A percentile compares a stretch with the other conserved stretches of the same genome.
Evolutionary conservation across 2,113 vertebrate species (phyloP).

Genomic region (Poecilia latipinna): DNA sequence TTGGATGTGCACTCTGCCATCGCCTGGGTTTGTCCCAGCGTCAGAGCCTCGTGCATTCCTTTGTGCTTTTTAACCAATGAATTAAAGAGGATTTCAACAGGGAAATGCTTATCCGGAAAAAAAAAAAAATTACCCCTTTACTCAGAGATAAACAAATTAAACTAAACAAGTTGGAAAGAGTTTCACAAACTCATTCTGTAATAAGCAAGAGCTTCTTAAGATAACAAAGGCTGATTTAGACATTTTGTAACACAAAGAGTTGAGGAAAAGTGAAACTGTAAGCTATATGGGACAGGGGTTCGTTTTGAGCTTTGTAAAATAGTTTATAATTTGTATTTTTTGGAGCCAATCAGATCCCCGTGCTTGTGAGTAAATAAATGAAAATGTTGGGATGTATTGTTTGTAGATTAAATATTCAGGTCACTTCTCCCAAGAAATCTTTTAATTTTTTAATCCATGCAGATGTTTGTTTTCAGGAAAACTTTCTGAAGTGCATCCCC

Average conservation of each 20-base stretch:
- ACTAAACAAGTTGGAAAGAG: constrained; percentile 80
- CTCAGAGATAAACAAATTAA: constrained; percentile 79
- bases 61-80: constrained; percentile 82
- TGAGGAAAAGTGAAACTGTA: constrained; percentile 74
- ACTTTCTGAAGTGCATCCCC: constrained; percentile 80
- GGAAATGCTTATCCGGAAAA: constrained; percentile 71
- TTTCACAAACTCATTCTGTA: constrained; percentile 76
- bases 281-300: constrained; percentile 73
- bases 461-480: constrained; percentile 82
- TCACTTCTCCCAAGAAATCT: constrained; percentile 79
- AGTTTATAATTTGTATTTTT: constrained; percentile 82
- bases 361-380: constrained; percentile 74
- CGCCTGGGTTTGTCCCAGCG: constrained; percentile 76
- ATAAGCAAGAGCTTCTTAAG: constrained; percentile 77
- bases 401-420: constrained; percentile 85
- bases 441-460: constrained; percentile 82
- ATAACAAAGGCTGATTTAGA: constrained; percentile 81
- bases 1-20: constrained; percentile 80
- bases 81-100: constrained; percentile 82
- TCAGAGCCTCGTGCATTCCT: constrained; percentile 79
- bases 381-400: constrained; percentile 78
- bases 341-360: constrained; percentile 75
- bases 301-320: constrained; percentile 66
- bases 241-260: constrained; percentile 73
- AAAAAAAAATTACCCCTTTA: constrained; percentile 50